Conservation (phyloP, 37 sponge, comb jelly and placozoan species). For the Geodia barretti region DNA sequence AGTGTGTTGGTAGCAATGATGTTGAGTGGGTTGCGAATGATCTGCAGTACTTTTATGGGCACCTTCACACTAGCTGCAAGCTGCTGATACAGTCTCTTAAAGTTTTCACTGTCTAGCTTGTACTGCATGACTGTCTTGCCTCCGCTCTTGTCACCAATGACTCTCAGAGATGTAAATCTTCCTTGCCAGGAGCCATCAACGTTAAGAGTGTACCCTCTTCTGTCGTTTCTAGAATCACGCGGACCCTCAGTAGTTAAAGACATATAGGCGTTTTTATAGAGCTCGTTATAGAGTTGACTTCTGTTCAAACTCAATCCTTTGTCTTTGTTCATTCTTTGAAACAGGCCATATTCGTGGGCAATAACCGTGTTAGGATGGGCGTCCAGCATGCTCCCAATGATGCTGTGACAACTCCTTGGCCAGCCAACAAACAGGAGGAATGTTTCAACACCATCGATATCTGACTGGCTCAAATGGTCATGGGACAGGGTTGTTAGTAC, state of each 20-base stretch:
- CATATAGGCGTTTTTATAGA: constrained; percentile 28
- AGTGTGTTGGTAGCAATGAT: constrained; percentile 59
- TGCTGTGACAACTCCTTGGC: constrained; percentile 70
- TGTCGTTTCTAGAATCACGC: constrained; percentile 1
- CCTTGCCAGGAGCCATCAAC: constrained; percentile 48
- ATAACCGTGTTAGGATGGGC: constrained; percentile 60
- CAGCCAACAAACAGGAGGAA: constrained; percentile 67
- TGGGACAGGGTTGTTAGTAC: too few relatives aligned
- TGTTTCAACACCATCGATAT: constrained; percentile 26
- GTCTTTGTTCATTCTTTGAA: constrained; percentile 2
- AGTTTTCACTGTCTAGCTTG: background rate
- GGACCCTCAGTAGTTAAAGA: constrained; percentile 7
- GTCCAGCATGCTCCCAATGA: constrained; percentile 56
- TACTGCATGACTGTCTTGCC: constrained; percentile 31
- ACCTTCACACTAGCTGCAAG: background rate
- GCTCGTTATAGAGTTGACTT: constrained; percentile 10
- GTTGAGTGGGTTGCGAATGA: constrained; percentile 61
- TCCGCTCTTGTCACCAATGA: constrained; percentile 57
- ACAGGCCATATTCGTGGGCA: constrained; percentile 56
- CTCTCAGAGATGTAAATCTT: constrained; percentile 16
- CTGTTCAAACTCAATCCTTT: too few relatives aligned
- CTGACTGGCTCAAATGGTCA: too few relatives aligned
- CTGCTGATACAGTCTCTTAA: constrained; percentile 1
- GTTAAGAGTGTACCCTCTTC: constrained; percentile 40
- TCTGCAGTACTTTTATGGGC: constrained; percentile 24